Evolutionary conservation across 2,888 invertebrate species (phyloP).

Genomic region (Atrina japonica): DNA sequence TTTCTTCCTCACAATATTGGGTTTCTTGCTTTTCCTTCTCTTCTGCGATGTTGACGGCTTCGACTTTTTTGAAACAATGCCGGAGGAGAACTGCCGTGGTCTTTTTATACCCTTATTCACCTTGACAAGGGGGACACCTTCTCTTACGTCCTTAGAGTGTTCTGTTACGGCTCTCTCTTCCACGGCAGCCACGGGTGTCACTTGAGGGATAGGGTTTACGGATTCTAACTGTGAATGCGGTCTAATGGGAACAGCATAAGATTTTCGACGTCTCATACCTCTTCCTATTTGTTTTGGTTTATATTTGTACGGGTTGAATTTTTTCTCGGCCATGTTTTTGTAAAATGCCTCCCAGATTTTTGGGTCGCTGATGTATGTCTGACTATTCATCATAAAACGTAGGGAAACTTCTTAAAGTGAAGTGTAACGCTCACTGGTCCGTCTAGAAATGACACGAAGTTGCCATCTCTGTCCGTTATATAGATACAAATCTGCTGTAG

Average conservation of each 20-base stretch:
- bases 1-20: constrained; percentile 2
- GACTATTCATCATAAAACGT: constrained; percentile 32
- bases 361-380: constrained; percentile 29
- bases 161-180: constrained; percentile 8
- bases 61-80: constrained; percentile 13
- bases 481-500: too few species aligned
- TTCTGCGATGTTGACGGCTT: constrained; percentile 21
- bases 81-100: not conserved
- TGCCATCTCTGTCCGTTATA: constrained; percentile 5
- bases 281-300: too few species aligned
- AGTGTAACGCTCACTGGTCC: constrained; percentile 25
- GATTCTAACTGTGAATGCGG: constrained; percentile 6
- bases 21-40: constrained; percentile 13
- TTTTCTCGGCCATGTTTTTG: constrained; percentile 30
- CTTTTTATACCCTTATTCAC: too few species aligned
- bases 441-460: constrained; percentile 24
- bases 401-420: too few species aligned
- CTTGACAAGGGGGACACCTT: constrained; percentile 4
- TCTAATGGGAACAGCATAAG: constrained; percentile 9
- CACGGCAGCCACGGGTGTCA: constrained; percentile 14
- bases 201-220: not conserved
- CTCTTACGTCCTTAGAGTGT: constrained; percentile 4
- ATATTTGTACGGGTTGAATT: constrained; percentile 30
- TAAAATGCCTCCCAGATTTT: too few species aligned
- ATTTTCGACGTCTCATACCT: constrained; percentile 8